A percentile compares a stretch with the other conserved stretches of the same genome.
phyloP scores from a whole-genome alignment of 2,888 invertebrate genomes.

The Drosophila monieri region DNA sequence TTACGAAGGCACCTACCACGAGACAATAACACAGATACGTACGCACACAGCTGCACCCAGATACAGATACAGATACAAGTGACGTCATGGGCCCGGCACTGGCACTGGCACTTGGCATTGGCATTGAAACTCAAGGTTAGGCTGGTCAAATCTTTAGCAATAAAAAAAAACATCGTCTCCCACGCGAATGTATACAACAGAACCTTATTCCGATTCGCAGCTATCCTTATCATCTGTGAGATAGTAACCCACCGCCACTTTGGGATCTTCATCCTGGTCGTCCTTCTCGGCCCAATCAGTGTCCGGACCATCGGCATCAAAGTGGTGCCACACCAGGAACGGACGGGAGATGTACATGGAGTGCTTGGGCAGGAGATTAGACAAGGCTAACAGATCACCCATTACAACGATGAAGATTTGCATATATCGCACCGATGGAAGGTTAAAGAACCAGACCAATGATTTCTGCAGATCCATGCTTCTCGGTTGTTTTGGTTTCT shows the following conservation, averaged over 20 bases:
- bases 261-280: background rate
- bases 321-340: conserved; percentile 45
- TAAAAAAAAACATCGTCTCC: conserved; percentile 40
- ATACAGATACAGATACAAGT: conserved; percentile 25
- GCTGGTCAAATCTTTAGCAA: conserved; percentile 34
- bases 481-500: background rate
- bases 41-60: conserved; percentile 9
- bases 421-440: conserved; percentile 30
- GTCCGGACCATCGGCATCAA: background rate
- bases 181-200: conserved; percentile 31
- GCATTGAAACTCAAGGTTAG: conserved; percentile 61
- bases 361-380: conserved; percentile 48
- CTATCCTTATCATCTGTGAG: background rate
- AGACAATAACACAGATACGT: conserved; percentile 15
- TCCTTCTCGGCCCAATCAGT: background rate
- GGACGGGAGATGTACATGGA: conserved; percentile 49
- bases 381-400: conserved; percentile 46
- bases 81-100: conserved; percentile 56
- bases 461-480: conserved; percentile 18
- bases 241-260: background rate
- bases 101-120: conserved; percentile 57
- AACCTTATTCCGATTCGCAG: conserved; percentile 6
- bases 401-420: conserved; percentile 48
- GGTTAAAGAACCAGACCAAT: conserved; percentile 32
- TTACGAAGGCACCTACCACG: conserved; percentile 59